These are phyloP conservation scores for Euglossa dilemma DNA, from an alignment of 1,140 invertebrate species.

Conservation along the genomic window DNA sequence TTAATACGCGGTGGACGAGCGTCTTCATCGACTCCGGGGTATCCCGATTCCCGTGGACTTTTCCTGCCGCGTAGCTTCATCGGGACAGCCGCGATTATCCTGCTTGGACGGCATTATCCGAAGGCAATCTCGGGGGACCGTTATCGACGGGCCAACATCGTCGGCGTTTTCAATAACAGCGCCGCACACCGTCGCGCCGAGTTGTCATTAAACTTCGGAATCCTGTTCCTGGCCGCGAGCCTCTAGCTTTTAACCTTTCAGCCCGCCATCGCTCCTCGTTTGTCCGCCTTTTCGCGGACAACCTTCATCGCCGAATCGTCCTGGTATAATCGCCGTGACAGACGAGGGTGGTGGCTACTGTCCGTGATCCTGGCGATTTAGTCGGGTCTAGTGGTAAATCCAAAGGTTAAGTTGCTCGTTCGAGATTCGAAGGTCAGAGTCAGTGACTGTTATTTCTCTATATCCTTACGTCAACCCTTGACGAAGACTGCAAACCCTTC, in stretches of 20 bases:
- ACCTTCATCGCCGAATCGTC: too few species aligned
- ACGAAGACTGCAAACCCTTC: too few species aligned
- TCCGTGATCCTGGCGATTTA: too few species aligned
- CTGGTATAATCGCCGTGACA: too few species aligned
- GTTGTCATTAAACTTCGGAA: slow-evolving; percentile 36
- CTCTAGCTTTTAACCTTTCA: background rate
- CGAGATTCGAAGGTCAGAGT: too few species aligned
- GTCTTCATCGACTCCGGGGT: background rate
- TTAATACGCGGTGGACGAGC: slow-evolving; percentile 5
- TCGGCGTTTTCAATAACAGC: slow-evolving; percentile 41
- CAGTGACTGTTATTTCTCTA: too few species aligned
- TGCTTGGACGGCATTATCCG: slow-evolving; percentile 2
- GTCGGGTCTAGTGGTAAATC: too few species aligned
- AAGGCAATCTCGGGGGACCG: slow-evolving; percentile 21
- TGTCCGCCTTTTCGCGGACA: too few species aligned
- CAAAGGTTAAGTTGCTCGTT: too few species aligned
- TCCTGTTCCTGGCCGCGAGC: slow-evolving; percentile 2
- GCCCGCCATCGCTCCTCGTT: too few species aligned
- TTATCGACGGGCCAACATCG: slow-evolving; percentile 23
- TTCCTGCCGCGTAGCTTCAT: slow-evolving; percentile 31
- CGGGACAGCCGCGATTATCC: slow-evolving; percentile 29
- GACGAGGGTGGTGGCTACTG: too few species aligned
- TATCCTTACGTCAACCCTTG: too few species aligned
- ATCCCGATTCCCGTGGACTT: slow-evolving; percentile 32
- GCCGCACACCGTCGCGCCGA: slow-evolving; percentile 15